Percentiles rank a stretch among this genome's conserved stretches.
Conservation (phyloP, 2,797 vertebrate species). For the Cirrhinus mrigala region DNA sequence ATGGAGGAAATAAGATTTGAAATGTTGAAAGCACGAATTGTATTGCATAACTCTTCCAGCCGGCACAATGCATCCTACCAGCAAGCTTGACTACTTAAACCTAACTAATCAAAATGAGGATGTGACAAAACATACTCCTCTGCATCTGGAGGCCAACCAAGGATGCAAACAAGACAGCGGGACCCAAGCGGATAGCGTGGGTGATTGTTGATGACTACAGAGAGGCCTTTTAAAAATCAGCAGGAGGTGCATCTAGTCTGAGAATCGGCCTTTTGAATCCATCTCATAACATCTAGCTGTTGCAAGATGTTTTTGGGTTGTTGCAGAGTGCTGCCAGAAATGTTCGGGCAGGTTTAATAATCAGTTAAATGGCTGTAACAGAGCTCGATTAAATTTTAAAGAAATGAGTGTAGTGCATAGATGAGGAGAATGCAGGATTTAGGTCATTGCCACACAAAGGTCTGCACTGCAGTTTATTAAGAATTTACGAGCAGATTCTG, state of each 20-base stretch:
- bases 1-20: not conserved
- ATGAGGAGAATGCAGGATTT: constrained; percentile 76
- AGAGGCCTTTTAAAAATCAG: constrained; percentile 30
- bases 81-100: constrained; percentile 8
- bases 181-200: not conserved
- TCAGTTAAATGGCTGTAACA: constrained; percentile 74
- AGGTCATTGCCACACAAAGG: constrained; percentile 80
- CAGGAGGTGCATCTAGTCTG: not conserved
- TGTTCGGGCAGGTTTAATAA: constrained; percentile 52
- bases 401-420: constrained; percentile 69
- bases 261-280: not conserved
- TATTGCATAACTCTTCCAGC: constrained; percentile 12
- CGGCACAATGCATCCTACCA: not conserved
- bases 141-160: constrained; percentile 23
- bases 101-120: constrained; percentile 24
- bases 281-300: not conserved
- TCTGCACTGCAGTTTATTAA: constrained; percentile 86
- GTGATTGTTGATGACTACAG: not conserved
- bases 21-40: not conserved
- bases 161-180: constrained; percentile 9
- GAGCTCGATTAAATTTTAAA: constrained; percentile 77
- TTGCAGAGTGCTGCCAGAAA: constrained; percentile 5
- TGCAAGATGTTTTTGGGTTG: not conserved
- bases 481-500: constrained; percentile 79
- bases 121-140: constrained; percentile 20